These are phyloP conservation scores for Serilophus lunatus DNA, from an alignment of 2,113 vertebrate genomes.

Conservation along the genomic window DNA sequence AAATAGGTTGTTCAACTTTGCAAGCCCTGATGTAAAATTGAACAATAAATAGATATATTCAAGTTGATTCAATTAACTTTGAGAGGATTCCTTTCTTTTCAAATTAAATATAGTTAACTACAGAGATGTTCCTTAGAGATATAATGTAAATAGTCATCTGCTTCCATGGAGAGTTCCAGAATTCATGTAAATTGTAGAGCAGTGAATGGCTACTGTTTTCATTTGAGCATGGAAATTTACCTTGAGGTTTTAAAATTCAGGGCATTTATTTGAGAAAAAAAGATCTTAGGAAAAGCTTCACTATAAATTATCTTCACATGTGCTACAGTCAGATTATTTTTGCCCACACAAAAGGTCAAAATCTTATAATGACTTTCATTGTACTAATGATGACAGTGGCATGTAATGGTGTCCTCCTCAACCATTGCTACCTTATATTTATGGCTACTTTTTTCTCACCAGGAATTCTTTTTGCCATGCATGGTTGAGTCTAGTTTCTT, in stretches of 20 bases:
- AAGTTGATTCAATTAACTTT: background rate
- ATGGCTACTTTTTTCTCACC: background rate
- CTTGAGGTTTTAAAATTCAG: background rate
- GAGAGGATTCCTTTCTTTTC: background rate
- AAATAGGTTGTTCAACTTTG: background rate
- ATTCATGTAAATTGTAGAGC: background rate
- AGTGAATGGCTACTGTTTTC: background rate
- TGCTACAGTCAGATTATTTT: background rate
- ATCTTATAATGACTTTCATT: background rate
- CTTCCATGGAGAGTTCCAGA: background rate
- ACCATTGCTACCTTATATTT: background rate
- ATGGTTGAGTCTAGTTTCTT: background rate
- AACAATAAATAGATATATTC: background rate
- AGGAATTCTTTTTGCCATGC: background rate
- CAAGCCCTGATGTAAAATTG: background rate
- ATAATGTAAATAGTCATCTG: background rate
- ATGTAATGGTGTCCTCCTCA: background rate
- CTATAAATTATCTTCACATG: background rate
- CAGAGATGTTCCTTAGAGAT: background rate
- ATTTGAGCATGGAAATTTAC: background rate
- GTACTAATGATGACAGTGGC: background rate
- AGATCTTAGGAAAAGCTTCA: background rate
- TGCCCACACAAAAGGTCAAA: background rate
- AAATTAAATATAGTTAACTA: background rate
- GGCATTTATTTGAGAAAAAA: background rate